phyloP scores from a whole-genome alignment of 2,113 vertebrate genomes.

The Rhabdornis inornatus region DNA sequence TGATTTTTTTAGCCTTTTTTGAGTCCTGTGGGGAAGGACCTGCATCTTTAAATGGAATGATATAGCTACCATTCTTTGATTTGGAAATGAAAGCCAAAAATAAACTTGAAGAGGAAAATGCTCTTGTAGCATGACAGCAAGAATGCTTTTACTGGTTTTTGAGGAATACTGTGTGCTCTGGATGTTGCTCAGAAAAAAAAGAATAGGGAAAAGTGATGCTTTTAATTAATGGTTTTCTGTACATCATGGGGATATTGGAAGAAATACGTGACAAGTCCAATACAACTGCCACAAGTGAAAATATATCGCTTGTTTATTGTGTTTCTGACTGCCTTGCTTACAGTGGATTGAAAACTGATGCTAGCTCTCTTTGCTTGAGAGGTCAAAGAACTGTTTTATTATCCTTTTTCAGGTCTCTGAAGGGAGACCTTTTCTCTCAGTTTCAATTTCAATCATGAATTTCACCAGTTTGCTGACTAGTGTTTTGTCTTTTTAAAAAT shows the following conservation, averaged over 20 bases:
- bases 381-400: not conserved
- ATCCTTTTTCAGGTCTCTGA: not conserved
- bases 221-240: not conserved
- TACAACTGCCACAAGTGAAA: not conserved
- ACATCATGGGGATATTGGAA: not conserved
- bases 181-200: not conserved
- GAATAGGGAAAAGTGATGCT: not conserved
- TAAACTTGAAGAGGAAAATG: not conserved
- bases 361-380: not conserved
- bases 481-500: not conserved
- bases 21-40: not conserved
- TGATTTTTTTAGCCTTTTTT: not conserved
- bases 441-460: not conserved
- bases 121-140: not conserved
- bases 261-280: not conserved
- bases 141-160: not conserved
- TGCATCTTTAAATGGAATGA: not conserved
- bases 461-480: not conserved
- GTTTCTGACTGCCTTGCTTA: not conserved
- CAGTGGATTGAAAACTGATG: not conserved
- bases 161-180: not conserved
- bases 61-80: not conserved
- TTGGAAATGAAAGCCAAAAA: not conserved
- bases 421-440: not conserved
- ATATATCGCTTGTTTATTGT: not conserved